A percentile compares a stretch with the other conserved stretches of the same genome.
Conservation (phyloP, 2,797 vertebrate genomes). For the Gallinago stenura region DNA sequence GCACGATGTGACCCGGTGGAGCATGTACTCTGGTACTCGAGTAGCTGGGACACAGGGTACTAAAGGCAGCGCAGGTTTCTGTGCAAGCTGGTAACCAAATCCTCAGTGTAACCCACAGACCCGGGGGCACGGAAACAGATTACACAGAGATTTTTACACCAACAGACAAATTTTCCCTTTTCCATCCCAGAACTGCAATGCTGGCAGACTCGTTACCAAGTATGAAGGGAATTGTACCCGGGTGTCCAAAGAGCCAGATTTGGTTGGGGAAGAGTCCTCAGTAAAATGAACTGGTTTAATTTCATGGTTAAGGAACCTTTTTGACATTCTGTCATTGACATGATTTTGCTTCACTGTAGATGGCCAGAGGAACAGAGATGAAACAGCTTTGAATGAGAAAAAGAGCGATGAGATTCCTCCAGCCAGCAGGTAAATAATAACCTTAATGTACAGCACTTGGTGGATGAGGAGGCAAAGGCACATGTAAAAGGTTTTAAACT, state of each 20-base stretch:
- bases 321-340: not conserved
- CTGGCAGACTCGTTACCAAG: not conserved
- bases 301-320: not conserved
- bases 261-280: not conserved
- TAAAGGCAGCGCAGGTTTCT: not conserved
- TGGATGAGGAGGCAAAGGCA: not conserved
- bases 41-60: not conserved
- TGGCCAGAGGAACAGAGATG: not conserved
- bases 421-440: slow-evolving; percentile 24
- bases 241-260: not conserved
- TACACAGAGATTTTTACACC: not conserved
- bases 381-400: not conserved
- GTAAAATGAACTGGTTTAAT: not conserved
- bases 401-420: not conserved
- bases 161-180: not conserved
- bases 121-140: not conserved
- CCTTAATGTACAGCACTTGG: not conserved
- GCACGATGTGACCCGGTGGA: not conserved
- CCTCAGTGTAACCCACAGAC: not conserved
- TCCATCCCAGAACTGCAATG: not conserved
- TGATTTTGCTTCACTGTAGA: not conserved
- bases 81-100: not conserved
- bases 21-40: no score
- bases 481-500: not conserved
- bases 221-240: fast-evolving